Evolutionary conservation across 2,797 vertebrate species (phyloP).

Genomic region (Amblyopsis hoosieri): DNA sequence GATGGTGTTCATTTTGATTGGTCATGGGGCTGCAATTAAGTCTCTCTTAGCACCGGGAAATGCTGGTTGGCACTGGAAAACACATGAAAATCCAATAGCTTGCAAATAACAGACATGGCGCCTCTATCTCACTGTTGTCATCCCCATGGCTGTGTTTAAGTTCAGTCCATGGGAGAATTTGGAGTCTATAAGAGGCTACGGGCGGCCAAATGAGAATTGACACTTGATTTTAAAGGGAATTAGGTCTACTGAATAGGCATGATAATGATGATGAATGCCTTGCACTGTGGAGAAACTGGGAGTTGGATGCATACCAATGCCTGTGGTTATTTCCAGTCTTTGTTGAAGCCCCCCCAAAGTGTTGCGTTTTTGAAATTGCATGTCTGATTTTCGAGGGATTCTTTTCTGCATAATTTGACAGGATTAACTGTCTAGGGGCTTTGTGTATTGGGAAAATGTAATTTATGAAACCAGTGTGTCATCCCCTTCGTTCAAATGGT

Average conservation of each 20-base stretch:
- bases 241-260: constrained; percentile 60
- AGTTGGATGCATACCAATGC: constrained; percentile 68
- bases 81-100: constrained; percentile 28
- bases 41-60: constrained; percentile 63
- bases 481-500: neutral
- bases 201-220: constrained; percentile 68
- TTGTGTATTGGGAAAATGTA: constrained; percentile 5
- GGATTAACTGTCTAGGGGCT: constrained; percentile 8
- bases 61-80: constrained; percentile 32
- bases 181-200: constrained; percentile 54
- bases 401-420: constrained; percentile 36
- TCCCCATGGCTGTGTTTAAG: constrained; percentile 42
- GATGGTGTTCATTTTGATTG: constrained; percentile 69
- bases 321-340: constrained; percentile 47
- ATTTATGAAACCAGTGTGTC: constrained; percentile 4
- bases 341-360: constrained; percentile 52
- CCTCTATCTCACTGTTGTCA: constrained; percentile 47
- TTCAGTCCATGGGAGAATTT: constrained; percentile 64
- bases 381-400: constrained; percentile 32
- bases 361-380: constrained; percentile 29
- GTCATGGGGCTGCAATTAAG: constrained; percentile 70
- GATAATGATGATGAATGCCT: constrained; percentile 71
- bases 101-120: constrained; percentile 33
- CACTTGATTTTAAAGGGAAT: constrained; percentile 74
- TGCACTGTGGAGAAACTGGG: constrained; percentile 60